phyloP scores from a whole-genome alignment of 2,888 invertebrate genomes.

The Watsonalla cultraria region DNA sequence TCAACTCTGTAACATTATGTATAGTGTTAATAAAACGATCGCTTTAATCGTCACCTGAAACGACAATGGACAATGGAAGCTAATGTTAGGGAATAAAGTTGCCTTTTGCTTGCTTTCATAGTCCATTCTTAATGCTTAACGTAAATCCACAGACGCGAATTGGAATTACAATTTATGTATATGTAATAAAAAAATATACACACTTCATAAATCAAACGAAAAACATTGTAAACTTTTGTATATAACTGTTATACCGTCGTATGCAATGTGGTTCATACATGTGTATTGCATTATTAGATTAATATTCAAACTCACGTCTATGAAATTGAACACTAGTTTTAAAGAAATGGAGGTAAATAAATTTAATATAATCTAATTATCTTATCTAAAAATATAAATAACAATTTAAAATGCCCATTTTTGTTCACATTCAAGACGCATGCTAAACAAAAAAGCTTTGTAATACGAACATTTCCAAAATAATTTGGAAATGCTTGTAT shows the following conservation, averaged over 20 bases:
- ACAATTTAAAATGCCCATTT: slow-evolving; percentile 74
- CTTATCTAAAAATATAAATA: slow-evolving; percentile 15
- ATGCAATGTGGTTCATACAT: too few species aligned
- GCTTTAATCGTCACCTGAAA: too few species aligned
- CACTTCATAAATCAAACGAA: too few species aligned
- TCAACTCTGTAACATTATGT: slow-evolving; percentile 79
- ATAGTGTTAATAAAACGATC: slow-evolving; percentile 1
- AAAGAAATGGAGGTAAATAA: slow-evolving; percentile 72
- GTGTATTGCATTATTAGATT: background rate
- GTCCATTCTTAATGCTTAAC: background rate
- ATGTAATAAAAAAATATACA: background rate
- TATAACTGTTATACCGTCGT: too few species aligned
- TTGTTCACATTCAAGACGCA: slow-evolving; percentile 38
- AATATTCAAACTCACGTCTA: background rate
- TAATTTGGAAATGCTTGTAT: slow-evolving; percentile 45
- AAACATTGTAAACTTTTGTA: too few species aligned
- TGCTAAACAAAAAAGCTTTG: slow-evolving; percentile 30
- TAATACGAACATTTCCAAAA: slow-evolving; percentile 47
- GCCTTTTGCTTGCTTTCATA: background rate
- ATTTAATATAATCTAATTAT: slow-evolving; percentile 8
- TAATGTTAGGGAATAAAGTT: background rate
- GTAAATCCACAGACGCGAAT: background rate
- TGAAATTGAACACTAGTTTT: slow-evolving; percentile 22
- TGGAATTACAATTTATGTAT: background rate
- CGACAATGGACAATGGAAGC: background rate